Evolutionary conservation across 2,888 invertebrate species (phyloP), one percentile per base, ranked within the genome.

Genomic region (Bembecia ichneumoniformis): DNA sequence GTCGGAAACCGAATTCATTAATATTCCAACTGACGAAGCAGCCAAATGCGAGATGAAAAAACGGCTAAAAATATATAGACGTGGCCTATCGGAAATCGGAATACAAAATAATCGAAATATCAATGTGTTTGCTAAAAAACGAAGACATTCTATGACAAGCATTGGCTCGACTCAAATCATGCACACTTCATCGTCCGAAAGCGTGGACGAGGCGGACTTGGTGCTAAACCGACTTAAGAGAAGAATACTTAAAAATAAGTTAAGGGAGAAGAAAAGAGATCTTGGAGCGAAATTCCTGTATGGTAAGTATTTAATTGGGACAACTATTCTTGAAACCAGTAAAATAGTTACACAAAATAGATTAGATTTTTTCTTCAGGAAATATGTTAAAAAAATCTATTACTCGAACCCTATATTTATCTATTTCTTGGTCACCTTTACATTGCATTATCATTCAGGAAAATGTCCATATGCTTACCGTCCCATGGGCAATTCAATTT

Each of bases 191-290:
- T 88, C 88, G 43, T 88, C 88, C 28, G 88, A 88, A 64, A 88
- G 88, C 68, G 74, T 87, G 51, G 88, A 88, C 58, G 88, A 88
- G 64, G 88, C 87, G 50, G 88, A 88, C 69, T 67, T 82, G 52
- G 79, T 88, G 63, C 80, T 88, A 56, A 82, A 74, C 71, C 77
- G 88, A 46, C 68, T 88, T 58, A 82, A 82, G 71, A 78, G 88
- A 64, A 78, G 88, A 62, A 88, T 88, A 70, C 76, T 84, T 54
- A 84, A 77, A 66, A 88, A 87, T 68, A 87, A 82, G 71, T 72
- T 78, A 47, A 74, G 86, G 63, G 86, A 87, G 67, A 82, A 80
- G 67, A 77, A 80, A 56, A 78, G 78, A 56, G 71, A 71, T 54
- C 60, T 75, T 55, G 76, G 75, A 48, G 70, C 72, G 45, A 78